Evolutionary conservation across 1,140 invertebrate genomes (phyloP).

Genomic region (Cyrtorhinus lividipennis): DNA sequence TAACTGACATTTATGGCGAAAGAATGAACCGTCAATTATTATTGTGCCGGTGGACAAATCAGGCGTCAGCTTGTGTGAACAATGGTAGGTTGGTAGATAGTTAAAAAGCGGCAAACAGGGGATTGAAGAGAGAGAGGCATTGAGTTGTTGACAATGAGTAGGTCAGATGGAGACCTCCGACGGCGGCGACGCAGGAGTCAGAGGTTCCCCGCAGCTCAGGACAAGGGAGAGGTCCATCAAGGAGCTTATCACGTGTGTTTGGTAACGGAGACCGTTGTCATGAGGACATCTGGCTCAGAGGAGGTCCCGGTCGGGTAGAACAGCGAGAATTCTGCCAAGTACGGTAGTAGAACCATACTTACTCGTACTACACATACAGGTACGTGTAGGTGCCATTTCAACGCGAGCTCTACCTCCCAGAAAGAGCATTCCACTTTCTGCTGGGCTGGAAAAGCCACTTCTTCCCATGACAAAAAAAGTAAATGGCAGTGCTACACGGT

Average conservation of each 20-base stretch:
- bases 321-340: too few species aligned
- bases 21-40: constrained; percentile 10
- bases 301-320: too few species aligned
- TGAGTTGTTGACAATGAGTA: constrained; percentile 8
- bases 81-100: constrained; percentile 6
- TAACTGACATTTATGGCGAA: constrained; percentile 4
- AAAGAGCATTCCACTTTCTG: too few species aligned
- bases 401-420: too few species aligned
- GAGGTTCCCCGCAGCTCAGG: background rate
- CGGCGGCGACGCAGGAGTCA: background rate
- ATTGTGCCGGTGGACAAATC: background rate
- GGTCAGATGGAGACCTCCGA: constrained; percentile 5
- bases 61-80: constrained; percentile 1
- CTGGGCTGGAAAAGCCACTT: too few species aligned
- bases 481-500: too few species aligned
- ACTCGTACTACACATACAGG: too few species aligned
- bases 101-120: constrained; percentile 8
- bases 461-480: too few species aligned
- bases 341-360: too few species aligned
- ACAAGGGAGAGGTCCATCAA: background rate
- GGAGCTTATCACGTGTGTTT: constrained; percentile 9
- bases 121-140: background rate
- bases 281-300: constrained; percentile 4
- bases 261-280: constrained; percentile 9
- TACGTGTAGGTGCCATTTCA: too few species aligned